Evolutionary conservation across 1,140 invertebrate species (phyloP).

Genomic region (Drosophila truncata): DNA sequence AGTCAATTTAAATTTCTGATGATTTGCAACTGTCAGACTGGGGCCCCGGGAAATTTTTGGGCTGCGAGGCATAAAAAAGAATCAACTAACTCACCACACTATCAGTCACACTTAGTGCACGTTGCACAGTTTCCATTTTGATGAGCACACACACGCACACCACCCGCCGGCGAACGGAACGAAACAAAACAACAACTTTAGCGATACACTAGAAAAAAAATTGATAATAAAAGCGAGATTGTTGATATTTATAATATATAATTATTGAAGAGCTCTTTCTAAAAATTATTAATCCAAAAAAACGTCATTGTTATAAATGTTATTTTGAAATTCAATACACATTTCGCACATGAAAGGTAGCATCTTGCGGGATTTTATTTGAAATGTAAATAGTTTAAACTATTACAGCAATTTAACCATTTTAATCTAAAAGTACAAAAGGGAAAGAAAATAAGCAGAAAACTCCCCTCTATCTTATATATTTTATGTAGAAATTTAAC

Average conservation of each 20-base stretch:
- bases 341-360: too few species aligned
- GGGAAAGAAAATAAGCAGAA: not conserved
- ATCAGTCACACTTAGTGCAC: slow-evolving; percentile 82
- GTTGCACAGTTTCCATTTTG: slow-evolving; percentile 82
- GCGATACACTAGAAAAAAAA: slow-evolving; percentile 11
- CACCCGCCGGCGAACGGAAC: slow-evolving; percentile 42
- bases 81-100: slow-evolving; percentile 82
- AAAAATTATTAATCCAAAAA: not conserved
- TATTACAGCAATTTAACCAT: too few species aligned
- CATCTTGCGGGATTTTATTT: not conserved
- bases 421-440: not conserved
- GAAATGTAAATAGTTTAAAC: too few species aligned
- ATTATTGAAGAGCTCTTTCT: fast-evolving
- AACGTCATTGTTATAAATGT: not conserved
- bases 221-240: not conserved
- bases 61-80: slow-evolving; percentile 66
- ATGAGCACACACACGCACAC: slow-evolving; percentile 68
- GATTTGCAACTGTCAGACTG: slow-evolving; percentile 79
- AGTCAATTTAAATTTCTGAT: slow-evolving; percentile 83
- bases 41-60: slow-evolving; percentile 36
- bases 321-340: too few species aligned
- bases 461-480: fast-evolving
- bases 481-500: not conserved
- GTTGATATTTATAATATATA: too few species aligned
- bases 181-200: slow-evolving; percentile 32